Base-by-base conservation (phyloP, 1,140 invertebrate genomes). In the Drosophila sechellia region DNA sequence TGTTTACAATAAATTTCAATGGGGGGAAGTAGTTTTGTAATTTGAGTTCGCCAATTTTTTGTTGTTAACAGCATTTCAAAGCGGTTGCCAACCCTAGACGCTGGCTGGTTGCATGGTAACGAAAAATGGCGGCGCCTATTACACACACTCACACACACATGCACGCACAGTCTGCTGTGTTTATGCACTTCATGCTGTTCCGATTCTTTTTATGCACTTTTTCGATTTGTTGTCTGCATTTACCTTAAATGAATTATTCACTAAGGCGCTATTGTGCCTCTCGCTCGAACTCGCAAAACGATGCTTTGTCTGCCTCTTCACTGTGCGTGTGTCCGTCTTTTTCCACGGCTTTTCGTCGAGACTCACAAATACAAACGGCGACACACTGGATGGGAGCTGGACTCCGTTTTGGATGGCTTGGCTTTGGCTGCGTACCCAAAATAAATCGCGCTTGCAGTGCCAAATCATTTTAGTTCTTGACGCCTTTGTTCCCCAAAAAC, bases 61-160 rank as follows among this genome's bases (percentile, higher is more conserved):
- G 34, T 50, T 11, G 13, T 31, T 4, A 13, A n/a, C n/a, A 34
- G 31, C 31, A 31, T 31, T 31, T 50, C 34, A 4, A n/a, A 50
- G n/a, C 10, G 48, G n/a, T 34, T 39, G 80, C 64, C 71, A 83
- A 83, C 80, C 80, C 80, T 83, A 79, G 60, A 43, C 40, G 50
- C 64, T 79, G 69, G 50, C 64, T 79, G 69, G 77, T 83, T 83
- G 84, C 80, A 83, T 84, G 80, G 80, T 72, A 83, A 84, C 76
- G 76, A 63, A 83, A 83, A 84, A 83, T 83, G 80, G 80, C 80
- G 80, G 80, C 80, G 80, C 80, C 80, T 65, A 59, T 83, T 83
- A 83, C 70, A 83, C 79, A 74, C 54, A 56, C 66, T 65, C 39
- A 59, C 48, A 68, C 63, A 46, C 54, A 63, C n/a, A 34, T 17